Conservation (phyloP, 1,140 invertebrate species). For the Aporrectodea caliginosa region DNA sequence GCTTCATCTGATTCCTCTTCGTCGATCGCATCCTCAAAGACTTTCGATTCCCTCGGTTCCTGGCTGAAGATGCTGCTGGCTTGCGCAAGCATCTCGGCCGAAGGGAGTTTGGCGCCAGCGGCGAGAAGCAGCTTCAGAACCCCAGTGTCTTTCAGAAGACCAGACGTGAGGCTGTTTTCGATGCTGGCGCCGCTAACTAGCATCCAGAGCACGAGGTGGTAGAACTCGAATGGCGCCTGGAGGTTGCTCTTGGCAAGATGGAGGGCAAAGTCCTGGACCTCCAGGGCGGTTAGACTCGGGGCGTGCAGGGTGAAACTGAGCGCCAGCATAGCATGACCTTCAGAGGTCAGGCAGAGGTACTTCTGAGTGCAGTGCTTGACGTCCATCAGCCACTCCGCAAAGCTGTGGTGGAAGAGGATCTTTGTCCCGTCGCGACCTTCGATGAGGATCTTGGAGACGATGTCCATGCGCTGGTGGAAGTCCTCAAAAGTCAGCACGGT, state of each 20-base stretch:
- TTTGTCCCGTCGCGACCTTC: conserved; percentile 61
- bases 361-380: conserved; percentile 95
- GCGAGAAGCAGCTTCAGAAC: not conserved
- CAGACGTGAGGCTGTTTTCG: conserved; percentile 44
- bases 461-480: conserved; percentile 74
- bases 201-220: conserved; percentile 56
- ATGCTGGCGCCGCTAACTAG: conserved; percentile 45
- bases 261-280: conserved; percentile 61
- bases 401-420: conserved; percentile 76
- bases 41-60: not conserved
- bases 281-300: conserved; percentile 57
- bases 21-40: not conserved
- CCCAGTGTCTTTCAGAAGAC: conserved; percentile 44
- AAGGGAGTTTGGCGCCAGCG: not conserved
- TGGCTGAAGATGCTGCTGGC: not conserved
- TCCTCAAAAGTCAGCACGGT: conserved; percentile 75
- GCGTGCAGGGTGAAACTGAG: conserved; percentile 72
- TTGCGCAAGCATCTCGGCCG: not conserved
- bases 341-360: conserved; percentile 78
- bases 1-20: conserved; percentile 11
- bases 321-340: conserved; percentile 83
- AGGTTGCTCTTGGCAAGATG: conserved; percentile 58
- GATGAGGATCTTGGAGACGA: conserved; percentile 67
- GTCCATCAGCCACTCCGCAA: conserved; percentile 88
- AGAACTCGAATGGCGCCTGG: conserved; percentile 51